Conservation (phyloP, 2,113 vertebrate species). For the Ictalurus furcatus region DNA sequence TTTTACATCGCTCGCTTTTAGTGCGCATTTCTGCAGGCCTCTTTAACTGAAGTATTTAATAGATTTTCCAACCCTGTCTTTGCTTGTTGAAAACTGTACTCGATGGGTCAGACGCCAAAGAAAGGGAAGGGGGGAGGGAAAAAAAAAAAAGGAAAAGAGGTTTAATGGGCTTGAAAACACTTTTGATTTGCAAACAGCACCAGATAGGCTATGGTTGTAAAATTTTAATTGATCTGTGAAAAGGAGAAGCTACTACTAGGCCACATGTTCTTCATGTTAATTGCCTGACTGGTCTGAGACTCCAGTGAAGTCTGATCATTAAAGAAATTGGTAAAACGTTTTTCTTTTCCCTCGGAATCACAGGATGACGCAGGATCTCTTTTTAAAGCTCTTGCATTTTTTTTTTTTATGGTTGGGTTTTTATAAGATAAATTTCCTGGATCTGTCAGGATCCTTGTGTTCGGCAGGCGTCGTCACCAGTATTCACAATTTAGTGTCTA, state of each 20-base stretch:
- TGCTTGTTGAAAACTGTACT: slow-evolving; percentile 71
- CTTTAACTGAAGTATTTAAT: slow-evolving; percentile 71
- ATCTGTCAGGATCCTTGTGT: slow-evolving; percentile 59
- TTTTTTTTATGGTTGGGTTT: slow-evolving; percentile 64
- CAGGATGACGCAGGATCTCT: slow-evolving; percentile 73
- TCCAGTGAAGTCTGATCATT: slow-evolving; percentile 69
- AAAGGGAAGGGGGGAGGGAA: slow-evolving; percentile 20
- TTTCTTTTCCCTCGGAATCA: slow-evolving; percentile 67
- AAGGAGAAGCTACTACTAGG: slow-evolving; percentile 73
- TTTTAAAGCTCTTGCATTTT: slow-evolving; percentile 67
- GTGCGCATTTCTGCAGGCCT: slow-evolving; percentile 56
- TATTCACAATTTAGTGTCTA: slow-evolving; percentile 60
- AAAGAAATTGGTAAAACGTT: slow-evolving; percentile 64
- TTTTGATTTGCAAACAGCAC: slow-evolving; percentile 72
- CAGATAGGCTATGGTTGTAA: slow-evolving; percentile 72
- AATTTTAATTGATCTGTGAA: slow-evolving; percentile 78
- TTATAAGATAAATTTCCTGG: slow-evolving; percentile 73
- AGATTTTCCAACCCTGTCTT: slow-evolving; percentile 73
- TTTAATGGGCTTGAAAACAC: slow-evolving; percentile 72
- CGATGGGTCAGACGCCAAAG: slow-evolving; percentile 69
- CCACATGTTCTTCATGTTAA: slow-evolving; percentile 70
- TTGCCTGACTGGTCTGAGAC: slow-evolving; percentile 67
- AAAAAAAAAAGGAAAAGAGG: slow-evolving; percentile 32
- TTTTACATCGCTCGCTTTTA: slow-evolving; percentile 38
- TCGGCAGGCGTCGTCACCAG: slow-evolving; percentile 58